These are phyloP conservation scores for Thomomys bottae DNA, from an alignment of 2,113 vertebrate genomes.

Conservation along the genomic window DNA sequence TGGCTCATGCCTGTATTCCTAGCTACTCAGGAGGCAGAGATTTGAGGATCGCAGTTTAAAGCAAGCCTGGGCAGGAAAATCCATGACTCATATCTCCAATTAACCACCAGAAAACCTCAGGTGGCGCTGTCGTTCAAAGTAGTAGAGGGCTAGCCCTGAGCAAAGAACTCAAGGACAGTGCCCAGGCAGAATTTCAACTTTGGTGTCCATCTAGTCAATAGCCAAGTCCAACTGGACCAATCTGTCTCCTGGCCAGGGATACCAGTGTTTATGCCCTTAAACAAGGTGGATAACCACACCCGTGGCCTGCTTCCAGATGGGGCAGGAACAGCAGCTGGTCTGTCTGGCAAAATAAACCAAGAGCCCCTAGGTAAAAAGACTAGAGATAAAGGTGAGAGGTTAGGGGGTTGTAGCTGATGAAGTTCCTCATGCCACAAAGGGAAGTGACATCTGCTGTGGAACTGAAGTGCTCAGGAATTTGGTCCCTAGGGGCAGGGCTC, in stretches of 20 bases:
- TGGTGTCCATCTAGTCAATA: too few species aligned
- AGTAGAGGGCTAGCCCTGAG: too few species aligned
- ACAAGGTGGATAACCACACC: neutral
- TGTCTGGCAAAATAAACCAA: fast-evolving
- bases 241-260: neutral
- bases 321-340: fast-evolving
- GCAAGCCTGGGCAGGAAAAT: too few species aligned
- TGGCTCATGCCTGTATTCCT: too few species aligned
- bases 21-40: too few species aligned
- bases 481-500: neutral
- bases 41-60: too few species aligned
- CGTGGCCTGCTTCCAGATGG: neutral
- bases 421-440: neutral
- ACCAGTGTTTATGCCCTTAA: neutral
- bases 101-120: too few species aligned
- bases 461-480: neutral
- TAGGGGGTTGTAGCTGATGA: neutral
- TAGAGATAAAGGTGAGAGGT: neutral
- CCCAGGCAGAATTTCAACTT: neutral
- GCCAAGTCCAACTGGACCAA: neutral
- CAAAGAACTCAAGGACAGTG: too few species aligned
- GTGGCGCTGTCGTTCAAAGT: too few species aligned
- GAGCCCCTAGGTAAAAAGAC: too few species aligned
- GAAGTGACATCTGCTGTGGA: neutral
- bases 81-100: too few species aligned